Evolutionary conservation across 1,140 invertebrate genomes (phyloP).

Genomic region (Protaetia brevitarsis): DNA sequence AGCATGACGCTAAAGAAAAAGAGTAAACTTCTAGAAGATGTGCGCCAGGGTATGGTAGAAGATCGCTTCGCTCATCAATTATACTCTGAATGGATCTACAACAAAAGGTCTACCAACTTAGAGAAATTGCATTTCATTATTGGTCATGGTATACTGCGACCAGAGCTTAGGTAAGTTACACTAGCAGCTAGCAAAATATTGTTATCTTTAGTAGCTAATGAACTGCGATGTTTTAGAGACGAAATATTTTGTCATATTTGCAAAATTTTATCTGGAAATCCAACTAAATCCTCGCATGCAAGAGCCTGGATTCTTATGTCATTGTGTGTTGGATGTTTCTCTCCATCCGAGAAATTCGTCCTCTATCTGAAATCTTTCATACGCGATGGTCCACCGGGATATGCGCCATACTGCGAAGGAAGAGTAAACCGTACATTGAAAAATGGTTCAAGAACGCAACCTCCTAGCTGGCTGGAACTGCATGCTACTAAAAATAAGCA

Average conservation of each 20-base stretch:
- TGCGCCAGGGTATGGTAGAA: constrained; percentile 64
- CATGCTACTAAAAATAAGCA: constrained; percentile 84
- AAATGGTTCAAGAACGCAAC: constrained; percentile 86
- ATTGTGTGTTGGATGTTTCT: constrained; percentile 89
- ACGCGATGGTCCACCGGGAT: constrained; percentile 69
- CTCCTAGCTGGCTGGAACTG: constrained; percentile 86
- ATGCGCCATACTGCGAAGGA: constrained; percentile 83
- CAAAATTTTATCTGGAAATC: constrained; percentile 88
- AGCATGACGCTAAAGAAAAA: constrained; percentile 82
- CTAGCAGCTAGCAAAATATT: too few species aligned
- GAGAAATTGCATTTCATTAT: constrained; percentile 96
- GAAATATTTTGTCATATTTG: constrained; percentile 95
- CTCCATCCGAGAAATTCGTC: constrained; percentile 77
- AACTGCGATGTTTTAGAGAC: constrained; percentile 73
- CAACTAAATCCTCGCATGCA: constrained; percentile 78
- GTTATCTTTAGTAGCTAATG: too few species aligned
- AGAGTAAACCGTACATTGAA: constrained; percentile 77
- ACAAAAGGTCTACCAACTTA: constrained; percentile 75
- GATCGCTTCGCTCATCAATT: constrained; percentile 68
- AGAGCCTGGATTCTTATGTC: constrained; percentile 92
- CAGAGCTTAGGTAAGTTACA: constrained; percentile 81
- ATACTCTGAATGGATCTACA: constrained; percentile 75
- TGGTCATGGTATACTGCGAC: constrained; percentile 85
- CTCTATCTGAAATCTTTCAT: constrained; percentile 76
- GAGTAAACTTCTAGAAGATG: constrained; percentile 77